These are phyloP conservation scores for Pomatostomus ruficeps DNA, from an alignment of 2,113 vertebrate genomes.

Conservation along the genomic window DNA sequence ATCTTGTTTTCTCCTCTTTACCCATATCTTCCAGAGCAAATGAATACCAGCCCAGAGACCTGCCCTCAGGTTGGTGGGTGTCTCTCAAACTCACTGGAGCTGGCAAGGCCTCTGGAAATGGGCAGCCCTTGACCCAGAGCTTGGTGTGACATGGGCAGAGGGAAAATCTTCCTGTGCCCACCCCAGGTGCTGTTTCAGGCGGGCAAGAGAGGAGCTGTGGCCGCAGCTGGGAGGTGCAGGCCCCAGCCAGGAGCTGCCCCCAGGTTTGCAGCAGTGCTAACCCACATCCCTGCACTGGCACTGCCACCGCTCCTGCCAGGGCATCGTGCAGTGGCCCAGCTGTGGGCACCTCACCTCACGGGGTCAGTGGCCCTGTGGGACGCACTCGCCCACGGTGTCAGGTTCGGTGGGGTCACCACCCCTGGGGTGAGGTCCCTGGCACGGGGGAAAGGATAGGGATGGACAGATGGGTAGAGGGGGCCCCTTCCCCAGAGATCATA, in stretches of 20 bases:
- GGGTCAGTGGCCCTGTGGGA: not conserved
- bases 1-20: not conserved
- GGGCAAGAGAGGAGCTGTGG: not conserved
- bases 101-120: not conserved
- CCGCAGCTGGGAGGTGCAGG: not conserved
- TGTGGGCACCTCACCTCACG: rapidly evolving
- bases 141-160: not conserved
- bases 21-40: not conserved
- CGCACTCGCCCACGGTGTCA: rapidly evolving
- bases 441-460: not conserved
- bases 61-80: not conserved
- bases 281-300: rapidly evolving
- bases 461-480: conserved; percentile 38
- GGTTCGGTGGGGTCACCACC: rapidly evolving
- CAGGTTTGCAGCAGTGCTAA: rapidly evolving
- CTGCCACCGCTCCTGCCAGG: not conserved
- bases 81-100: not conserved
- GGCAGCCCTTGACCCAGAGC: not conserved
- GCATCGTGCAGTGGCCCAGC: rapidly evolving
- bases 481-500: conserved; percentile 58
- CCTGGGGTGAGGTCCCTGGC: not conserved
- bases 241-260: not conserved
- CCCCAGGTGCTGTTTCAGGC: not conserved
- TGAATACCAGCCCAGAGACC: not conserved
- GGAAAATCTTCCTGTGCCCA: not conserved